phyloP scores from a whole-genome alignment of 2,113 vertebrate species.

The Petroica traversi region DNA sequence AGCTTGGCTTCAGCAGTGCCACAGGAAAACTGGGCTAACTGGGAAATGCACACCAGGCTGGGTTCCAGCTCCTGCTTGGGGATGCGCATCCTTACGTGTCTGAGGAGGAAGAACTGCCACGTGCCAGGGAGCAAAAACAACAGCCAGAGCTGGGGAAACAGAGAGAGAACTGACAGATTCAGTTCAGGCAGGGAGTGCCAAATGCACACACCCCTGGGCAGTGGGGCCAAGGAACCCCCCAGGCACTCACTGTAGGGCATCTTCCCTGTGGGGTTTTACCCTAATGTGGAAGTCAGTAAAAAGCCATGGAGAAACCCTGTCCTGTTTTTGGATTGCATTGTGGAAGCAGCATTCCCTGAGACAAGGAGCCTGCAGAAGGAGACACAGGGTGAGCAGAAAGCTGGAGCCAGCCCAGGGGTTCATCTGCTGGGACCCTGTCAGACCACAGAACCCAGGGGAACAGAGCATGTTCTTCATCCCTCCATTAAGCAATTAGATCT shows the following conservation, averaged over 20 bases:
- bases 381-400: neutral
- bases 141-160: neutral
- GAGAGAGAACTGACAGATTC: neutral
- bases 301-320: neutral
- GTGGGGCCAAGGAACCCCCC: neutral
- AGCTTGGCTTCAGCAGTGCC: neutral
- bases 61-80: neutral
- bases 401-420: neutral
- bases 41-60: rapidly evolving
- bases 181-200: neutral
- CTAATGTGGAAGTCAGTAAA: neutral
- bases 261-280: neutral
- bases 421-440: neutral
- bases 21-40: neutral
- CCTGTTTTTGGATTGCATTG: neutral
- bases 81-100: rapidly evolving
- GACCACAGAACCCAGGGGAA: neutral
- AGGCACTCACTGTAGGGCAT: neutral
- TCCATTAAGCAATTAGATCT: constrained; percentile 35
- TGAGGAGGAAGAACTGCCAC: neutral
- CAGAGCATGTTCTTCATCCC: neutral
- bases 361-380: neutral
- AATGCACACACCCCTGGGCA: too few relatives aligned
- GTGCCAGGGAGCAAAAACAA: neutral
- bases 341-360: neutral